Percentiles rank a stretch among this genome's conserved stretches.
These are phyloP conservation scores for Tenodera sinensis DNA, from an alignment of 2,888 invertebrate genomes.

Conservation along the genomic window DNA sequence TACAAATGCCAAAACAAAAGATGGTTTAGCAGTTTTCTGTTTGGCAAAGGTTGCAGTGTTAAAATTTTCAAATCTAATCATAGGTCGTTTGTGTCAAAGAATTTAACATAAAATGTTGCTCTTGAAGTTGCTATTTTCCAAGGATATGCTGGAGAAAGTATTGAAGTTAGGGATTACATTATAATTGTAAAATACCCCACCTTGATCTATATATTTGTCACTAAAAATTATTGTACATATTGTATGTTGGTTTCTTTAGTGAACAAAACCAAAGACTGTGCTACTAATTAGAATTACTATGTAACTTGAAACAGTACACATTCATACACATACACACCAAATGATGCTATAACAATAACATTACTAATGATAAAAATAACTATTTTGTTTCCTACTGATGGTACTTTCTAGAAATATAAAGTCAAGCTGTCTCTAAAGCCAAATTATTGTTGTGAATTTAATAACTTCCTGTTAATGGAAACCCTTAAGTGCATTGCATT, in stretches of 20 bases:
- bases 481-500: background rate
- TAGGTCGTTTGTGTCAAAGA: background rate
- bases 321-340: background rate
- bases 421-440: background rate
- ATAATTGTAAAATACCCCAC: background rate
- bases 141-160: background rate
- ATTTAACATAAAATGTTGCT: background rate
- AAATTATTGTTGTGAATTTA: background rate
- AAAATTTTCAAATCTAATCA: background rate
- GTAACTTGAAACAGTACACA: background rate
- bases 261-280: slow-evolving; percentile 15
- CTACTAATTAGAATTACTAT: background rate
- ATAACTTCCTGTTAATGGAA: background rate
- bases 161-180: background rate
- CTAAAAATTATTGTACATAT: background rate
- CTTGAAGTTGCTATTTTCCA: background rate
- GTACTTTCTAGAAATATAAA: background rate
- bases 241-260: slow-evolving; percentile 7
- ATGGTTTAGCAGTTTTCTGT: background rate
- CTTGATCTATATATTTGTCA: background rate
- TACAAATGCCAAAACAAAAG: background rate
- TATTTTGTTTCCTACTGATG: background rate
- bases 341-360: background rate
- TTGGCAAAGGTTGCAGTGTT: background rate
- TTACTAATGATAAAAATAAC: background rate